Percentiles rank a stretch among this genome's conserved stretches.
These are phyloP conservation scores for Operophtera brumata DNA, from an alignment of 2,888 invertebrate species.

Conservation along the genomic window DNA sequence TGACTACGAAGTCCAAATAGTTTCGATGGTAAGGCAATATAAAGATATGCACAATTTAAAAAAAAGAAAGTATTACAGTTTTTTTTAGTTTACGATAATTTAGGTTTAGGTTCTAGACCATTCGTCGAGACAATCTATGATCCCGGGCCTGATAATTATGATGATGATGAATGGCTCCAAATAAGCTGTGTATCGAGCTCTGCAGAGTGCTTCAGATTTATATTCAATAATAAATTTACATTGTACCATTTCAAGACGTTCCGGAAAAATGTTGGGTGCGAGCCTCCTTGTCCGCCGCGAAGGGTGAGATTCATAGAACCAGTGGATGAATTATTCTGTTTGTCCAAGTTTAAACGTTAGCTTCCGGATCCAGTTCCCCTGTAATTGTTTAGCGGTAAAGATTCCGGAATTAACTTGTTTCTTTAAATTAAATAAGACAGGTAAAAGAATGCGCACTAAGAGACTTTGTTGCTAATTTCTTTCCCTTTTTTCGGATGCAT, in stretches of 20 bases:
- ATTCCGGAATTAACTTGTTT: slow-evolving; percentile 25
- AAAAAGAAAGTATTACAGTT: too few species aligned
- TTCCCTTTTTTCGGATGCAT: too few species aligned
- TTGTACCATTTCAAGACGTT: slow-evolving; percentile 39
- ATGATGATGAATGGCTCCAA: too few species aligned
- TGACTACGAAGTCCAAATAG: too few species aligned
- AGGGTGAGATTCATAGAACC: slow-evolving; percentile 59
- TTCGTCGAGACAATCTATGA: too few species aligned
- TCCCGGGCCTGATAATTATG: too few species aligned
- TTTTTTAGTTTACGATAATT: too few species aligned
- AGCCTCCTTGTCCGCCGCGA: slow-evolving; percentile 52
- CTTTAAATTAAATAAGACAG: slow-evolving; percentile 30
- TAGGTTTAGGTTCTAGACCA: too few species aligned
- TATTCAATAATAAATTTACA: slow-evolving; percentile 6
- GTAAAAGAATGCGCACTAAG: slow-evolving; percentile 4
- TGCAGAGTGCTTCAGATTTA: too few species aligned
- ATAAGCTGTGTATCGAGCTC: too few species aligned
- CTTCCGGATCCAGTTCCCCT: slow-evolving; percentile 35
- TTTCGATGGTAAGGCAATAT: too few species aligned
- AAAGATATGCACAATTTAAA: too few species aligned
- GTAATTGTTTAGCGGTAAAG: slow-evolving; percentile 43
- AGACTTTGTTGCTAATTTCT: neutral
- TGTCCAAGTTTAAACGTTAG: slow-evolving; percentile 64
- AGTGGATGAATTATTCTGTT: slow-evolving; percentile 74
- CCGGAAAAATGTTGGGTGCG: slow-evolving; percentile 60